Conservation (phyloP, 2,797 vertebrate species). For the Smutsia temminckii region DNA sequence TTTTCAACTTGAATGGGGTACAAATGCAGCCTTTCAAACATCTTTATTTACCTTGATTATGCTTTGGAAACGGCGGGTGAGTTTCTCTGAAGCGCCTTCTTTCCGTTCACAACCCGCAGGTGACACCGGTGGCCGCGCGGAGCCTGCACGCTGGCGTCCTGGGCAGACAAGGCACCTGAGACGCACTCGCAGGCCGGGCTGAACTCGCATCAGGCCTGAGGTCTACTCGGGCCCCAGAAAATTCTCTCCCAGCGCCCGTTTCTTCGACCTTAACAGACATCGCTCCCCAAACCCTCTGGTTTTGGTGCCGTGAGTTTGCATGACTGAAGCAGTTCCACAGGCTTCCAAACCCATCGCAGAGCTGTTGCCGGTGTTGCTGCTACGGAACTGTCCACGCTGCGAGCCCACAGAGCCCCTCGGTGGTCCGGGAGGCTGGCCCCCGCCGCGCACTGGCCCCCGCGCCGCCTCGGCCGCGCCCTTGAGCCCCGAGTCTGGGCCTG, state of each 20-base stretch:
- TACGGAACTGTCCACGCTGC: too few relatives aligned
- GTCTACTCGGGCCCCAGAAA: neutral
- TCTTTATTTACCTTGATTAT: neutral
- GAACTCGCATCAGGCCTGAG: too few relatives aligned
- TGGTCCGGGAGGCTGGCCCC: too few relatives aligned
- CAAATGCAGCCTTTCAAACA: neutral
- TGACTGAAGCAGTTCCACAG: neutral
- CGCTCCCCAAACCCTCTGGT: neutral
- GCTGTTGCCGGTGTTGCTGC: neutral
- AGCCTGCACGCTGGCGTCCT: neutral
- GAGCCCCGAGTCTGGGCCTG: neutral
- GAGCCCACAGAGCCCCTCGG: neutral
- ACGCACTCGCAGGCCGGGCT: accelerated
- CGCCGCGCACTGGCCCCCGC: too few relatives aligned
- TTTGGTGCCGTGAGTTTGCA: neutral
- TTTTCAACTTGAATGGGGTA: neutral
- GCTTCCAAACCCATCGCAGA: neutral
- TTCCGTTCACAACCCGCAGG: neutral
- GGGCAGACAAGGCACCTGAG: too few relatives aligned
- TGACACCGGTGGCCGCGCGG: neutral
- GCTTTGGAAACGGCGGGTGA: neutral
- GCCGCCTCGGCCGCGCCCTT: neutral
- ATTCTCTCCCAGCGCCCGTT: accelerated
- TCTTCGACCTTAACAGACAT: neutral
- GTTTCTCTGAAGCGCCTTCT: neutral